Evolutionary conservation across 1,140 invertebrate genomes (phyloP).

Genomic region (Procambarus clarkii): DNA sequence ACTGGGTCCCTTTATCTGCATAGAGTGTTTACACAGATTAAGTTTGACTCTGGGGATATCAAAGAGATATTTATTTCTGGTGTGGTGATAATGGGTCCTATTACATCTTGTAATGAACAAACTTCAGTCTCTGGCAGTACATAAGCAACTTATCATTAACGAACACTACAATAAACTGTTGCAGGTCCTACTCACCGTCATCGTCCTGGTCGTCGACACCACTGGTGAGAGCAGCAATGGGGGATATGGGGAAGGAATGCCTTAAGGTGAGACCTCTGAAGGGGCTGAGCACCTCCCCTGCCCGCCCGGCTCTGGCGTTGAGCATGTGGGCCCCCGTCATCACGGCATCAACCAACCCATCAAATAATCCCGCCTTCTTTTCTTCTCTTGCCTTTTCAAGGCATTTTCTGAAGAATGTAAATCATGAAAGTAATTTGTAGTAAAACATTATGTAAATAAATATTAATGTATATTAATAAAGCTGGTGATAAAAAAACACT

Average conservation of each 20-base stretch:
- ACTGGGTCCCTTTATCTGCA: too few relatives aligned
- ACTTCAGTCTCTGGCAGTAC: too few relatives aligned
- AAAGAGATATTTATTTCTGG: too few relatives aligned
- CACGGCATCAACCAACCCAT: conserved; percentile 67
- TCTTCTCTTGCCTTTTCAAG: conserved; percentile 40
- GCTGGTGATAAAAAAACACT: too few relatives aligned
- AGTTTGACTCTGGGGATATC: too few relatives aligned
- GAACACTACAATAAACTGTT: too few relatives aligned
- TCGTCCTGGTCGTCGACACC: conserved; percentile 70
- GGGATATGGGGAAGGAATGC: conserved; percentile 76
- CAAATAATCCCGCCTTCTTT: conserved; percentile 65
- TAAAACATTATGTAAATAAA: too few relatives aligned
- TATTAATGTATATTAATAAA: too few relatives aligned
- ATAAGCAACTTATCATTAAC: too few relatives aligned
- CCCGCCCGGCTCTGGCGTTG: conserved; percentile 76
- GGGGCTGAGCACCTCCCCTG: conserved; percentile 78
- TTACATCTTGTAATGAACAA: too few relatives aligned
- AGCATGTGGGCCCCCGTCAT: conserved; percentile 69
- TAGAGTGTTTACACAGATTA: too few relatives aligned
- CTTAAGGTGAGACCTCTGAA: conserved; percentile 77
- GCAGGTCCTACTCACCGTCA: background rate
- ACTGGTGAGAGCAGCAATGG: conserved; percentile 74
- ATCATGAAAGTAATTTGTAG: background rate
- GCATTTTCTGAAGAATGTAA: conserved; percentile 49
- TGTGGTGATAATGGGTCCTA: too few relatives aligned